Conservation (phyloP, 2,113 vertebrate genomes). For the Sclerurus mexicanus region DNA sequence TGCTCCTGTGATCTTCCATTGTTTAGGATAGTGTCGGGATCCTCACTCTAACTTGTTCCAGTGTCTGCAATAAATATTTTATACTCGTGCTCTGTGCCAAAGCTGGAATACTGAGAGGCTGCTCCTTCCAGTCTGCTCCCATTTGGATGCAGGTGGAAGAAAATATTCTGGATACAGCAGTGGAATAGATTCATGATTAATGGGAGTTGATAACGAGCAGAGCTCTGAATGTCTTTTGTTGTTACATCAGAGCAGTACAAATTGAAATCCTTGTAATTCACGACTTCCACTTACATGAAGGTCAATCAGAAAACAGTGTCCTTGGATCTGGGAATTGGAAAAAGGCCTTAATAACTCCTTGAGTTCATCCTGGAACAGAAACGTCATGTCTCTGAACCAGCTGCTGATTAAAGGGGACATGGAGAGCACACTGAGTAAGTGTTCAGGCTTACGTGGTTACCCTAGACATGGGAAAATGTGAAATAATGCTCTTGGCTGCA, state of each 20-base stretch:
- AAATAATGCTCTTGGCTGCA: not conserved
- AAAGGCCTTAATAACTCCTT: not conserved
- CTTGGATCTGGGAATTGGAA: not conserved
- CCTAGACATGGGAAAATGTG: not conserved
- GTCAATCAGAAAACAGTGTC: not conserved
- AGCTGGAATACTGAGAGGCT: not conserved
- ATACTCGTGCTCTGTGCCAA: fast-evolving
- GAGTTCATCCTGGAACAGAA: not conserved
- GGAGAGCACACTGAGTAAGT: not conserved
- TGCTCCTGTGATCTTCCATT: not conserved
- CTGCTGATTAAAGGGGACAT: not conserved
- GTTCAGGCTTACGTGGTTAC: not conserved
- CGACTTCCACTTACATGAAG: not conserved
- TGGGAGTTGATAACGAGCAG: not conserved
- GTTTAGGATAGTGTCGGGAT: not conserved
- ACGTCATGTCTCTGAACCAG: not conserved
- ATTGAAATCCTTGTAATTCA: not conserved
- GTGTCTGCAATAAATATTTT: not conserved
- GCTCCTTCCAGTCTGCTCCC: not conserved
- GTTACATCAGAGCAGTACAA: not conserved
- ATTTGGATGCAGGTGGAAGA: not conserved
- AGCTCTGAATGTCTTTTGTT: not conserved
- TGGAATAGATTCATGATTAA: not conserved
- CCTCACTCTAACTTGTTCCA: not conserved
- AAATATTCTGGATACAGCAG: not conserved